Base-by-base conservation (phyloP, 1,140 invertebrate genomes). In the Achroia grisella region DNA sequence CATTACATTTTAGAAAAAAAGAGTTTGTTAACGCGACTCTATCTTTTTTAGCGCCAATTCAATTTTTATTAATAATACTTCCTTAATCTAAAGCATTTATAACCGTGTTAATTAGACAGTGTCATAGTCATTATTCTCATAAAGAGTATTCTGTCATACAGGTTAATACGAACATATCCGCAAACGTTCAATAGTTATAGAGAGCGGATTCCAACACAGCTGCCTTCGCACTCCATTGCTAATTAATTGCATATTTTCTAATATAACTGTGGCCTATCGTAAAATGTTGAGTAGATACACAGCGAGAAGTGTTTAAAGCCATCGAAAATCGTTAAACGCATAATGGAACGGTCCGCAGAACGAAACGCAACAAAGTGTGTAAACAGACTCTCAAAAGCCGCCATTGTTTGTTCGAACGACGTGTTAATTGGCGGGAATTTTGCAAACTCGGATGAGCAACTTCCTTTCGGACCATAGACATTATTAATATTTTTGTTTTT, bases 371-470 rank as follows among this genome's bases (percentile, higher is more conserved):
- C 61, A 66, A 62, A 60, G 62, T 69, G 55, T 43, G 36, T 56
- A 67, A 62, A 70, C 59, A 66, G 63, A 58, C 49, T 30, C 33
- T 8, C 13, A 5, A 35, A 11, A 5, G 2, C 33, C 33, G 33
- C 33, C 33, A 35, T 35, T 35, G 12, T 35, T 11, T 42, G 35
- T 32, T 30, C 52, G 58, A 56, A 61, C 53, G 60, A 70, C 51
- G 58, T 75, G 78, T 62, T 77, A 79, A 82, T 77, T 79, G 74
- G 62, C 64, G 66, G 72, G 64, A 64, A 62, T 66, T 62, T 59
- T 57, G 58, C 55, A 31, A 41, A 41, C 12, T 35, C 44, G 45
- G 11, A 32, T 43, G 40, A 30, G 35, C 43, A 48, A 56, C 44
- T 56, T 62, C 53, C 44, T 48, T 53, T 61, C 49, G 50, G 52